Percentiles rank a stretch among this genome's conserved stretches.
These are phyloP conservation scores for Drosophila helvetica DNA, from an alignment of 2,888 invertebrate genomes.

Conservation along the genomic window DNA sequence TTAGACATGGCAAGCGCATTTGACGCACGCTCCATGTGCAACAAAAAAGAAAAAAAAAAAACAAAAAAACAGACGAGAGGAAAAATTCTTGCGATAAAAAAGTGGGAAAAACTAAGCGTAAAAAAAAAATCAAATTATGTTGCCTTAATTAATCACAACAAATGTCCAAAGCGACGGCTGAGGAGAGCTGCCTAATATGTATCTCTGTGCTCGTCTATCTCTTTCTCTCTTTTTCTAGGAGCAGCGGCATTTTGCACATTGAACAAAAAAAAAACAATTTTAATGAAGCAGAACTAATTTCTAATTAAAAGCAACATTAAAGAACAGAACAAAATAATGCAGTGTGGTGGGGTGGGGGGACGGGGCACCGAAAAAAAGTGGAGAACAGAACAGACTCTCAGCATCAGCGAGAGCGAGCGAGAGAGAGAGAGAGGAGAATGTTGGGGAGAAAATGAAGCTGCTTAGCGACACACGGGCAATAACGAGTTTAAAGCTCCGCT, in stretches of 20 bases:
- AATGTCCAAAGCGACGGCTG: slow-evolving; percentile 11
- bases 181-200: neutral
- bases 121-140: slow-evolving; percentile 22
- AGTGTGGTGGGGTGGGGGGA: slow-evolving; percentile 8
- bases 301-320: slow-evolving; percentile 65
- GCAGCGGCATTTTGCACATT: slow-evolving; percentile 55
- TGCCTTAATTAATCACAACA: slow-evolving; percentile 55
- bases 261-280: slow-evolving; percentile 53
- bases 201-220: neutral
- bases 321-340: slow-evolving; percentile 48
- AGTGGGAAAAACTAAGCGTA: slow-evolving; percentile 11
- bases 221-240: neutral
- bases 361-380: neutral
- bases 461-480: slow-evolving; percentile 51
- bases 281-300: slow-evolving; percentile 68
- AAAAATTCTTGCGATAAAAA: slow-evolving; percentile 14
- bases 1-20: slow-evolving; percentile 53
- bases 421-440: slow-evolving; percentile 17
- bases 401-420: slow-evolving; percentile 5
- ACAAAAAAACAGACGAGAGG: slow-evolving; percentile 11
- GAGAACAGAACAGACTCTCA: slow-evolving; percentile 9
- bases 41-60: slow-evolving; percentile 12
- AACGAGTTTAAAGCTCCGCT: slow-evolving; percentile 74
- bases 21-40: slow-evolving; percentile 41
- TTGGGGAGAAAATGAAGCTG: slow-evolving; percentile 52